Conservation (phyloP, 2,797 vertebrate genomes). For the Myotis pilosus region DNA sequence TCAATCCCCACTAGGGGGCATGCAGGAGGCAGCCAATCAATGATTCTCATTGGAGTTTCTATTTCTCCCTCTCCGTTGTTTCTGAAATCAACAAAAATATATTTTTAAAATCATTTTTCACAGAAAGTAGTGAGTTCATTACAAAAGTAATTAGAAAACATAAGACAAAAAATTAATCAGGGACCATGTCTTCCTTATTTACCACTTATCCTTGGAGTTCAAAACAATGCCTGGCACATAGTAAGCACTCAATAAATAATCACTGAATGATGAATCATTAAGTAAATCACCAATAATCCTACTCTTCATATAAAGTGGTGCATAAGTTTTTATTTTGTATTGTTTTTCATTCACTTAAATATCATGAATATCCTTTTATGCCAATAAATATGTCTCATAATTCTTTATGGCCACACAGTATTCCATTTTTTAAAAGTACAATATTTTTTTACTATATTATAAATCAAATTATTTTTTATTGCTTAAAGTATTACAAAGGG, state of each 20-base stretch:
- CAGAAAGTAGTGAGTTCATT: neutral
- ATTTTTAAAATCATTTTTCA: neutral
- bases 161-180: slow-evolving; percentile 13
- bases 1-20: too few species aligned
- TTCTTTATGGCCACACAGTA: neutral
- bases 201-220: neutral
- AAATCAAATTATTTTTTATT: too few species aligned
- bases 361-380: neutral
- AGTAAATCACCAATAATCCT: slow-evolving; percentile 25
- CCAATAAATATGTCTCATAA: neutral
- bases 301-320: neutral
- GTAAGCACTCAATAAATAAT: neutral
- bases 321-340: neutral
- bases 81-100: too few species aligned
- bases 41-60: too few species aligned
- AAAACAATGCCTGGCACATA: neutral
- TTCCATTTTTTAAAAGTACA: slow-evolving; percentile 16
- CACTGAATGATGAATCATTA: neutral
- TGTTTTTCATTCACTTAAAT: neutral
- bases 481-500: too few species aligned
- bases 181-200: neutral
- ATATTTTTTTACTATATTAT: neutral
- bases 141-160: slow-evolving; percentile 8
- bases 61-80: too few species aligned
- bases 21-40: too few species aligned